Evolutionary conservation across 2,113 vertebrate species (phyloP).

Genomic region (human (Homo sapiens)): DNA sequence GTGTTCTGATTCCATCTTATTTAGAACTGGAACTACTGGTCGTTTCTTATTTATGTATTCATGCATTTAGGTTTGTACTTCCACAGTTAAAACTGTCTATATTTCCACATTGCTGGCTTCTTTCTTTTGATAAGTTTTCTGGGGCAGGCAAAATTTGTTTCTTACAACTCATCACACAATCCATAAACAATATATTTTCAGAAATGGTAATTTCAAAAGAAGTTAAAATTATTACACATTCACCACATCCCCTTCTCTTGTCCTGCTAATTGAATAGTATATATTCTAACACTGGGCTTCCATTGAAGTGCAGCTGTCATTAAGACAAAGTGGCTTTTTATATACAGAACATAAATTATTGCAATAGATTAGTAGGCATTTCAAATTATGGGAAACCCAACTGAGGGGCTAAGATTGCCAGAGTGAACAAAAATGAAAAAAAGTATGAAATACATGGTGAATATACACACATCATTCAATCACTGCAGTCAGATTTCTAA

Average conservation of each 20-base stretch:
- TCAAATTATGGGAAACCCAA: neutral
- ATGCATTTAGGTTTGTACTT: neutral
- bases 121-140: neutral
- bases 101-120: slow-evolving; percentile 3
- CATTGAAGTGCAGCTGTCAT: neutral
- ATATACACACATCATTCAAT: neutral
- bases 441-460: neutral
- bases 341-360: neutral
- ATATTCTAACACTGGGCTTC: neutral
- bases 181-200: neutral
- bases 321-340: neutral
- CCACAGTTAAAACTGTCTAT: neutral
- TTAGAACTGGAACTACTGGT: neutral
- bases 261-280: neutral
- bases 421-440: neutral
- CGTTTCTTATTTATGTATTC: neutral
- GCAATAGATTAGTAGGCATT: neutral
- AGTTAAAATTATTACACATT: neutral
- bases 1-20: neutral
- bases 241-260: neutral
- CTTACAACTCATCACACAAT: neutral
- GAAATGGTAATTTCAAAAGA: neutral
- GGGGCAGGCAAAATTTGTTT: neutral
- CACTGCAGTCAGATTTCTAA: neutral
- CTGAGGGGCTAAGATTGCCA: neutral